These are phyloP conservation scores for Adelognathus sp. DNA, from an alignment of 2,888 invertebrate species.

Conservation along the genomic window DNA sequence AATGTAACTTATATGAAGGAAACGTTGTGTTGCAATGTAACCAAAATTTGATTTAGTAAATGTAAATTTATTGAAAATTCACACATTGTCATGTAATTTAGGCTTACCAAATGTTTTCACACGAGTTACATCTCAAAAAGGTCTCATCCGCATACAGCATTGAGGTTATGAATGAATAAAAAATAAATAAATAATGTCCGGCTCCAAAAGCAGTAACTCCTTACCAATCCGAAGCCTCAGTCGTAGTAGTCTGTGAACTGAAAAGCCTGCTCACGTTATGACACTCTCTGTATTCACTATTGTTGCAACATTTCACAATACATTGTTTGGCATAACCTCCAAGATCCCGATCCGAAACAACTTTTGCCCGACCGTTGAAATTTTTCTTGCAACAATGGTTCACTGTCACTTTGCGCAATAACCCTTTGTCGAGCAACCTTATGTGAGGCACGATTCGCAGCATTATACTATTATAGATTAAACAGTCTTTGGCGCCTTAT, in stretches of 20 bases:
- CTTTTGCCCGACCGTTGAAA: neutral
- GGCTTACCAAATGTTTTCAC: no score
- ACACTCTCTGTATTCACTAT: neutral
- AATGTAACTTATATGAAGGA: no score
- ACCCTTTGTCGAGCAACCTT: conserved; percentile 18
- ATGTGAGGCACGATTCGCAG: conserved; percentile 37
- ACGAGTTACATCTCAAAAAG: no score
- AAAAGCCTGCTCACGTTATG: conserved; percentile 8
- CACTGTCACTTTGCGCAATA: conserved; percentile 9
- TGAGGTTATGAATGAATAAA: neutral
- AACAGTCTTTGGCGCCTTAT: conserved; percentile 25
- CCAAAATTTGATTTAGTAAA: no score
- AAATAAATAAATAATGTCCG: neutral
- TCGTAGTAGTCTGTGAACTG: conserved; percentile 34
- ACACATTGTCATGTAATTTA: no score
- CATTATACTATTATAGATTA: conserved; percentile 47
- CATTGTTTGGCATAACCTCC: conserved; percentile 38
- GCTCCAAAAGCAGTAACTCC: neutral
- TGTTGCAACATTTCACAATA: conserved; percentile 14
- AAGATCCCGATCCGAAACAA: neutral
- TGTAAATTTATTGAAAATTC: no score
- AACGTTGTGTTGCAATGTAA: no score
- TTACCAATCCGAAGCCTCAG: conserved; percentile 38
- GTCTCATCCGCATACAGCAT: no score
- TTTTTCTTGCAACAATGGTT: conserved; percentile 11